phyloP scores from a whole-genome alignment of 2,113 vertebrate species.

The Micromys minutus region DNA sequence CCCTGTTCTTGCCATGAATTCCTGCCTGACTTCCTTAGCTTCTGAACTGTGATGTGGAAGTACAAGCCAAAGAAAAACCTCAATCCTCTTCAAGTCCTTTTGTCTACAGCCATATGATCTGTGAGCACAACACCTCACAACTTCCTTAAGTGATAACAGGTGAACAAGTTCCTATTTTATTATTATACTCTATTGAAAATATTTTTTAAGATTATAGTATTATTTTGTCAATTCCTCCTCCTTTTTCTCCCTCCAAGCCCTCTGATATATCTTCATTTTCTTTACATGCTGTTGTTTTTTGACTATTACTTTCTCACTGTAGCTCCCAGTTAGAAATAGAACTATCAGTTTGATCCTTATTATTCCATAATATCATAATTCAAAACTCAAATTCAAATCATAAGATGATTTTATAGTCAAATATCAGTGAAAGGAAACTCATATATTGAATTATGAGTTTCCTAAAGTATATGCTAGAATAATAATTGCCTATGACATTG shows the following conservation, averaged over 20 bases:
- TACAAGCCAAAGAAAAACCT: neutral
- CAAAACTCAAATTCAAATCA: conserved; percentile 28
- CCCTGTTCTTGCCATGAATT: neutral
- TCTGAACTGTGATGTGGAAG: neutral
- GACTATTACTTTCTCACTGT: neutral
- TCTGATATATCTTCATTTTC: neutral
- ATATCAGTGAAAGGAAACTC: conserved; percentile 58
- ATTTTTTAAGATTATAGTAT: neutral
- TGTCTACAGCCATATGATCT: neutral
- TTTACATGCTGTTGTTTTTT: neutral
- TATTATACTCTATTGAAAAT: neutral
- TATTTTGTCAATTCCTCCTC: neutral
- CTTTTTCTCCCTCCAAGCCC: neutral
- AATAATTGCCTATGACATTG: neutral
- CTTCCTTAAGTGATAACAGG: neutral
- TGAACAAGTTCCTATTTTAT: conserved; percentile 22
- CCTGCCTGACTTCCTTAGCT: neutral
- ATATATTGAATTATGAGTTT: neutral
- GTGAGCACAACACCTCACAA: neutral
- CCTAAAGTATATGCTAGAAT: conserved; percentile 33
- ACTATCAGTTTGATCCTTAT: neutral
- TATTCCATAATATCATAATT: conserved; percentile 11
- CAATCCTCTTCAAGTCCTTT: neutral
- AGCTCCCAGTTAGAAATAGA: conserved; percentile 12
- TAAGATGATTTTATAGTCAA: conserved; percentile 53